Conservation (phyloP, 2,888 invertebrate species). For the Nipponacmea schrenckii region DNA sequence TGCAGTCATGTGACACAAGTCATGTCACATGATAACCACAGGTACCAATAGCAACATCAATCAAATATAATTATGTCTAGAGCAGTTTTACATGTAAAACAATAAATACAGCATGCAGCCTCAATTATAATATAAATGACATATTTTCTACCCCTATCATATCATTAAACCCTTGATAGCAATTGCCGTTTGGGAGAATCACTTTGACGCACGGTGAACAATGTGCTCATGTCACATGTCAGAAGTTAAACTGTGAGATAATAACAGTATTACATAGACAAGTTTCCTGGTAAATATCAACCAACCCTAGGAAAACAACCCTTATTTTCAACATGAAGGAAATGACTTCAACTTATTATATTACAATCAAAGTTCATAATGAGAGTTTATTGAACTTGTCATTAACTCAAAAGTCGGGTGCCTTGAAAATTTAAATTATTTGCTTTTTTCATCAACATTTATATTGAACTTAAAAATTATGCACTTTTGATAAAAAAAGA, state of each 20-base stretch:
- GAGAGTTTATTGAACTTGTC: too few species aligned
- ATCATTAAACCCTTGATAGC: neutral
- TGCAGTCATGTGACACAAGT: constrained; percentile 1
- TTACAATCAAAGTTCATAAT: too few species aligned
- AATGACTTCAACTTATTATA: too few species aligned
- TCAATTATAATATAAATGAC: neutral
- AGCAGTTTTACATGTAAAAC: neutral
- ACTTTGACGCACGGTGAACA: neutral
- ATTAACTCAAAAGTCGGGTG: too few species aligned
- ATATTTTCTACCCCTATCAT: neutral
- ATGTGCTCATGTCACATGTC: neutral
- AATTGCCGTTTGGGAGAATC: neutral
- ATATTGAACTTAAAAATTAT: too few species aligned
- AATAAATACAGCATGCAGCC: constrained; percentile 1
- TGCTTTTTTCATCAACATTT: too few species aligned
- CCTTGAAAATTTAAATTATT: too few species aligned
- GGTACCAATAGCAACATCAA: neutral
- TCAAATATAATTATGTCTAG: neutral
- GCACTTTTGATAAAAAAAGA: too few species aligned
- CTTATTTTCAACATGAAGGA: too few species aligned
- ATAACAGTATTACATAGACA: neutral
- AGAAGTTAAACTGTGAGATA: neutral
- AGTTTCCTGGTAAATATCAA: too few species aligned
- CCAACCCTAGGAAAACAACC: too few species aligned
- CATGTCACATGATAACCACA: neutral